Base-by-base conservation (phyloP, 2,888 invertebrate species). In the Drosophila imparisetae region DNA sequence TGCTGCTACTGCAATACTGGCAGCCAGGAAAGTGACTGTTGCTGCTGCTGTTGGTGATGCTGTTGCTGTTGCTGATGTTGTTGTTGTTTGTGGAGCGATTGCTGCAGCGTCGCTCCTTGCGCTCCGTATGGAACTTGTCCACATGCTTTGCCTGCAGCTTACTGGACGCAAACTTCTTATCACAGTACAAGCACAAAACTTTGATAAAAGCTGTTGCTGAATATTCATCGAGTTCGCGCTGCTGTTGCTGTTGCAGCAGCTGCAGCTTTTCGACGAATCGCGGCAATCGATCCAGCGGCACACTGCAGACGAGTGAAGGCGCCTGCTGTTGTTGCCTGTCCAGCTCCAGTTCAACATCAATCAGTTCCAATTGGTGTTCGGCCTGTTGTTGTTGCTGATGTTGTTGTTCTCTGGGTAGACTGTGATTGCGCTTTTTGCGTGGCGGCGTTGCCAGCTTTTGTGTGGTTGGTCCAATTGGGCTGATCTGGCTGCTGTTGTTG, bases 161-260 rank as follows among this genome's bases (percentile, higher is more conserved):
- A 76, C 89, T 86, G 70, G 92, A 92, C 72, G 92, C 91, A 86
- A 93, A 93, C 82, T 92, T 92, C 73, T 93, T 93, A 93, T 93
- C 93, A 92, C 93, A 93, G 90, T 93, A 93, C 79, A 93, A 89
- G 85, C 93, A 93, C 65, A 93, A 86, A 66, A 89, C 91, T 80
- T 92, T 93, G 32, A 81, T 75, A 60, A 81, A 78, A 54, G 85
- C 72, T 42, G 75, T 66, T 60, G 68, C 70, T 24, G 70, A 58
- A 75, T 60, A 32, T 75, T 76, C 29, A 61, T 84, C 72, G 8
- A 71, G 49, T 45, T 80, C 69, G n/a, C 81, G 64, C 24, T 73
- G 80, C 29, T 66, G 66, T 24, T 50, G 45, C 5, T 66, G 49
- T 73, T 68, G 66, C 66, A 83, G 52, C 58, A 69, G 62, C 42